These are phyloP conservation scores for Laticauda laticaudata DNA, from an alignment of 2,113 vertebrate species.

Conservation along the genomic window DNA sequence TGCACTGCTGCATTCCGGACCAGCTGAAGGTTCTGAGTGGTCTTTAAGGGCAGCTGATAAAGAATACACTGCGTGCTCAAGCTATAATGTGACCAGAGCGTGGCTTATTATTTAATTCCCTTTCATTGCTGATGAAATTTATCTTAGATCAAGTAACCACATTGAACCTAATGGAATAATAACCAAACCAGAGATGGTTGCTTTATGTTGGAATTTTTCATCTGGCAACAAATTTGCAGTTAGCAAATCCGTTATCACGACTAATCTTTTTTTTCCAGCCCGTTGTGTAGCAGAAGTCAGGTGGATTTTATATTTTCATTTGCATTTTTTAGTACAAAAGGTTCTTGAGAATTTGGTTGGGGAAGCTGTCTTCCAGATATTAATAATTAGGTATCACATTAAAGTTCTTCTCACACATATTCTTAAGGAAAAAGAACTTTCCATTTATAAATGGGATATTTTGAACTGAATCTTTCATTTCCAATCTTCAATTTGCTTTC, in stretches of 20 bases:
- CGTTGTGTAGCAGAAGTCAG: neutral
- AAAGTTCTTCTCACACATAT: neutral
- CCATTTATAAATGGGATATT: neutral
- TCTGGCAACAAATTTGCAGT: neutral
- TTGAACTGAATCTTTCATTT: neutral
- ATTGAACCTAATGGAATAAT: neutral
- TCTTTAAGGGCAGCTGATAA: neutral
- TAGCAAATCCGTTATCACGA: neutral
- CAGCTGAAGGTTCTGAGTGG: neutral
- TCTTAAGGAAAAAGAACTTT: neutral
- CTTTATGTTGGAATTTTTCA: neutral
- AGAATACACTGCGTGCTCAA: neutral
- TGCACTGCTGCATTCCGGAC: neutral
- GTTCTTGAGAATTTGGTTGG: neutral
- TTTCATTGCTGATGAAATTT: neutral
- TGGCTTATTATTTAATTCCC: neutral
- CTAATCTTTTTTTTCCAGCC: neutral
- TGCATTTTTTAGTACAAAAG: neutral
- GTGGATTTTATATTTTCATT: neutral
- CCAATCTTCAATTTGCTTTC: neutral
- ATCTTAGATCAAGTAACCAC: neutral
- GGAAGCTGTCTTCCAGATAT: neutral
- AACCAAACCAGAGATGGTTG: neutral
- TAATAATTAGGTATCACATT: neutral
- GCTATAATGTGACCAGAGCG: neutral